Base-by-base conservation (phyloP, 2,797 vertebrate genomes). In the Hydrophis major region DNA sequence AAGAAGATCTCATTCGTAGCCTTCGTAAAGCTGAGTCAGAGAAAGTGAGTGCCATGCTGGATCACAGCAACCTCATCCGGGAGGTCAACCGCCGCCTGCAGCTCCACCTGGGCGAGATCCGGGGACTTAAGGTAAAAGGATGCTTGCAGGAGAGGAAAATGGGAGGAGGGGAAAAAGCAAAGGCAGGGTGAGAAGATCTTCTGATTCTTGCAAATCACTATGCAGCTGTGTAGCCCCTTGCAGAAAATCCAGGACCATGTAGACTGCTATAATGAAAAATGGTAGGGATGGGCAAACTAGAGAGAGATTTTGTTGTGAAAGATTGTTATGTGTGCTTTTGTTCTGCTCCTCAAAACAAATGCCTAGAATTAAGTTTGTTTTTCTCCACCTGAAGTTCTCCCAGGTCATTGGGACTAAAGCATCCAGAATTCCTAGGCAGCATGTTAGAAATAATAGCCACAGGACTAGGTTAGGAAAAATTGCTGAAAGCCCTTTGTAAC, bases 71-170 rank as follows among this genome's bases (percentile, higher is more conserved):
- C 96, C 98, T 99, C 96, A 99, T 99, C 98, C 98, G 98, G 69
- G 99, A 99, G 97, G 99, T 99, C 96, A 99, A 99, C 97, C 98
- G 99, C 92, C 98, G 99, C 86, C 98, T 99, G 61, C 99, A 99
- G 98, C 98, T 98, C 95, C 99, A 99, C 97, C 98, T 99, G 59
- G 98, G 98, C 96, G 99, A 99, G 98, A 99, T 99, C 93, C 98
- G 99, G 88, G 98, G 98, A 93, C 97, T 99, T 95, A 99, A 99
- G 99, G 99, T 99, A 98, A 98, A 83, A 42, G 37, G 78, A 47
- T 47, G 42, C 22, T 83, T 83, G 42, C 22, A 25, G 78, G 78
- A 47, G 42, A 47, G 37, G 42, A 47, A 83, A 83, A 83, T 12
- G 20, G 78, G 37, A 47, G 7, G 32, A 0, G 2, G 37, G 37